These are phyloP conservation scores for Polylopha cassiicola DNA, from an alignment of 2,888 invertebrate species.

Conservation along the genomic window DNA sequence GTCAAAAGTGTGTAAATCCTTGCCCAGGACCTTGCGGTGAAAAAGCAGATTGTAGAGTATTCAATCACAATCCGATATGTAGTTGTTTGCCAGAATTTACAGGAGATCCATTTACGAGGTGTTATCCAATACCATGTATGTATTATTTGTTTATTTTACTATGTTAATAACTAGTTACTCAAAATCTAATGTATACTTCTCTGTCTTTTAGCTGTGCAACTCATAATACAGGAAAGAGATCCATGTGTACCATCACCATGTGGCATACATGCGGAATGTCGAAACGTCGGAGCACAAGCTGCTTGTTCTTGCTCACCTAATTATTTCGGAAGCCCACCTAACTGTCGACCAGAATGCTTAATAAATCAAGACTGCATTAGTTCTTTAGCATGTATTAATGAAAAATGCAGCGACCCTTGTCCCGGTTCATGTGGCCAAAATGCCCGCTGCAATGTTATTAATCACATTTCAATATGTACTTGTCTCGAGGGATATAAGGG, in stretches of 20 bases:
- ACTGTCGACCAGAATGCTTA: constrained; percentile 82
- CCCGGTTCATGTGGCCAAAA: constrained; percentile 81
- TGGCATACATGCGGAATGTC: constrained; percentile 80
- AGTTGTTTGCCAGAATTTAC: constrained; percentile 79
- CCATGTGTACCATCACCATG: constrained; percentile 83
- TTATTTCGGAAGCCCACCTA: constrained; percentile 81
- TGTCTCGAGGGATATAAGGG: constrained; percentile 78
- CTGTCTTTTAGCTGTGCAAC: constrained; percentile 47
- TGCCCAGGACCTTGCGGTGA: constrained; percentile 84
- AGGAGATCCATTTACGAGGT: constrained; percentile 82
- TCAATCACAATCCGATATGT: constrained; percentile 84
- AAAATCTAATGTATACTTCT: constrained; percentile 7
- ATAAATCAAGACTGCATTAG: constrained; percentile 82
- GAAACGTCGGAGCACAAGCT: constrained; percentile 72
- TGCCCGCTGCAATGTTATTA: constrained; percentile 77
- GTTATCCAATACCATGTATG: constrained; percentile 74
- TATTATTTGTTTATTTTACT: constrained; percentile 8
- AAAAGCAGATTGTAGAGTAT: constrained; percentile 82
- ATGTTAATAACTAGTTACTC: constrained; percentile 5
- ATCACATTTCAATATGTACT: constrained; percentile 80
- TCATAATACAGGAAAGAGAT: constrained; percentile 64
- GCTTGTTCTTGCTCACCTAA: constrained; percentile 78
- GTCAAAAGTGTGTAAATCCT: constrained; percentile 83
- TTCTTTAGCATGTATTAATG: constrained; percentile 79
- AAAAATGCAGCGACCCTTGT: constrained; percentile 82